A percentile compares a stretch with the other conserved stretches of the same genome.
phyloP scores from a whole-genome alignment of 1,140 invertebrate species.

The Pectinophora gossypiella region DNA sequence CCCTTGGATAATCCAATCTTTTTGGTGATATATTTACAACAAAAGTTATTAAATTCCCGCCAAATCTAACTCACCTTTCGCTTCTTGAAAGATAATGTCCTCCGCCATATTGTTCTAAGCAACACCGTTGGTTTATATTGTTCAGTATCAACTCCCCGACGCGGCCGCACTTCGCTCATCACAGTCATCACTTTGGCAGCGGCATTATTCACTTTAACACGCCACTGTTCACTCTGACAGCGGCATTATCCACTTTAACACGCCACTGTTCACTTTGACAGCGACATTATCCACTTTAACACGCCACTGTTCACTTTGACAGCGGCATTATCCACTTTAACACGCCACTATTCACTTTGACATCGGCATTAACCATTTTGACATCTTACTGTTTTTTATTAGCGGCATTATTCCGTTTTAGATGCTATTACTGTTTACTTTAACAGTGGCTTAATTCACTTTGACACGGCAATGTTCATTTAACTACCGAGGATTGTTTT shows the following conservation, averaged over 20 bases:
- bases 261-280: slow-evolving; percentile 21
- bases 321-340: background rate
- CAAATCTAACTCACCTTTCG: slow-evolving; percentile 38
- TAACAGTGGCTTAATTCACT: too few relatives aligned
- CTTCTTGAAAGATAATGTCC: slow-evolving; percentile 54
- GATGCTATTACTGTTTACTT: too few relatives aligned
- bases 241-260: background rate
- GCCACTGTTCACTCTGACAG: background rate
- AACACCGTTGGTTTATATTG: slow-evolving; percentile 43
- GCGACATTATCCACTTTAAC: background rate
- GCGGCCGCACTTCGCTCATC: slow-evolving; percentile 48
- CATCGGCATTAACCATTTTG: background rate
- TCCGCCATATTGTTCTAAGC: slow-evolving; percentile 53
- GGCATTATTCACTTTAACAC: background rate
- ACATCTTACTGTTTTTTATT: too few relatives aligned
- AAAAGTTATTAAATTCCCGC: too few relatives aligned
- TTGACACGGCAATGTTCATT: too few relatives aligned
- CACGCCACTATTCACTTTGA: background rate
- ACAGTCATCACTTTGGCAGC: slow-evolving; percentile 45
- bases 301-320: background rate
- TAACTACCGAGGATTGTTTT: too few relatives aligned
- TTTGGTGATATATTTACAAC: too few relatives aligned
- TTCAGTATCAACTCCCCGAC: slow-evolving; percentile 27
- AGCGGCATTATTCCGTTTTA: too few relatives aligned
- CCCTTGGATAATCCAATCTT: too few relatives aligned